Evolutionary conservation across 1,140 invertebrate genomes (phyloP).

Genomic region (Reticulitermes speratus): DNA sequence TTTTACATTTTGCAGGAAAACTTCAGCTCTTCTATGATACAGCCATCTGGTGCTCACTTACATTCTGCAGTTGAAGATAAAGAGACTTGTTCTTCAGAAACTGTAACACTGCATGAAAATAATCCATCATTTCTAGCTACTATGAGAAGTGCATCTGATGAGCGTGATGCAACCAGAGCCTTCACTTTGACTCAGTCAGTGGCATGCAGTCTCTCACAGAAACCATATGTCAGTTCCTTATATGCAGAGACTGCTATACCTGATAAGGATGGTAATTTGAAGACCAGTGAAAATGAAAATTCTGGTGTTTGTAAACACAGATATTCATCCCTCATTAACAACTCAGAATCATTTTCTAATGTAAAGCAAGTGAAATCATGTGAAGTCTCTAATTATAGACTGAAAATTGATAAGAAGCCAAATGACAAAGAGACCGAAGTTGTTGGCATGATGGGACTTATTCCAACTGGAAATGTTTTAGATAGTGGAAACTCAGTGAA

Average conservation of each 20-base stretch:
- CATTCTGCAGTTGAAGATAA: not conserved
- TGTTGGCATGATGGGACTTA: not conserved
- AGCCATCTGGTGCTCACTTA: not conserved
- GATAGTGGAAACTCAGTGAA: not conserved
- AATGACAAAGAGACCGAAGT: not conserved
- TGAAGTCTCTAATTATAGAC: not conserved
- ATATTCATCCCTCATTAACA: not conserved
- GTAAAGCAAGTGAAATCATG: not conserved
- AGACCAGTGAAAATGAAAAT: not conserved
- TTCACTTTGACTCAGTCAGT: not conserved
- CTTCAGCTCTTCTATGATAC: not conserved
- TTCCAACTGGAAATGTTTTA: not conserved
- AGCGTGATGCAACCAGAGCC: not conserved
- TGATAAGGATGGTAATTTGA: not conserved
- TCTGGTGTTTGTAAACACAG: not conserved
- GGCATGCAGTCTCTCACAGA: not conserved
- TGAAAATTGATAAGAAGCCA: not conserved
- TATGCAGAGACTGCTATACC: not conserved
- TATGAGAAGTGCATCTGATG: not conserved
- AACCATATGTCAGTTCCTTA: not conserved
- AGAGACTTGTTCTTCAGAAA: not conserved
- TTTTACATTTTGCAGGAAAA: not conserved
- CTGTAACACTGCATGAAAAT: not conserved
- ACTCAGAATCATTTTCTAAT: not conserved
- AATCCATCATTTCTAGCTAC: not conserved